Conservation (phyloP, 2,797 vertebrate genomes). For the Adrianichthys oophorus region DNA sequence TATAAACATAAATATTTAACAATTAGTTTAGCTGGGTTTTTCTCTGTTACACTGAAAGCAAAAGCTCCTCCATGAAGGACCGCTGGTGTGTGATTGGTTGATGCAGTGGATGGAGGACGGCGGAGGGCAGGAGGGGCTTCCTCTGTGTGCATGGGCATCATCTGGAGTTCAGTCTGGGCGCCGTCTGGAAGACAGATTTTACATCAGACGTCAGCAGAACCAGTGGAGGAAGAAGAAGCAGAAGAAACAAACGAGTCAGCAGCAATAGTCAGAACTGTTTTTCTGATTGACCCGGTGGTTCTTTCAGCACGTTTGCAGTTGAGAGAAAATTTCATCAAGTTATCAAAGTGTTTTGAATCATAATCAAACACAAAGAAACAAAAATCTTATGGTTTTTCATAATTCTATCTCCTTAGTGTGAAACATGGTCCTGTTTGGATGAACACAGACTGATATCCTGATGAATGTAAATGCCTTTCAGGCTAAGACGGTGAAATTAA, state of each 20-base stretch:
- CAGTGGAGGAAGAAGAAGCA: background rate
- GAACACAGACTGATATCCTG: too few relatives aligned
- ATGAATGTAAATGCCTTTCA: too few relatives aligned
- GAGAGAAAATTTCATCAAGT: too few relatives aligned
- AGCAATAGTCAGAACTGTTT: too few relatives aligned
- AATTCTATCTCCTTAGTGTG: too few relatives aligned
- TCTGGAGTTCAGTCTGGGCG: slow-evolving; percentile 97
- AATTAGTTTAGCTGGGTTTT: slow-evolving; percentile 72
- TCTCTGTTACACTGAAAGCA: slow-evolving; percentile 73
- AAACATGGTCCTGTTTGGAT: too few relatives aligned
- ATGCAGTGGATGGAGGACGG: slow-evolving; percentile 59
- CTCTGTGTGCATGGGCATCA: slow-evolving; percentile 76
- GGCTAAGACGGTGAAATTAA: too few relatives aligned
- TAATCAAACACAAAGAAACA: background rate
- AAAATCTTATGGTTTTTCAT: background rate
- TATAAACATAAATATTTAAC: slow-evolving; percentile 80
- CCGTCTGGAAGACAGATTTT: slow-evolving; percentile 79
- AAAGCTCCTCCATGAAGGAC: slow-evolving; percentile 80
- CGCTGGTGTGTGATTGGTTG: slow-evolving; percentile 73
- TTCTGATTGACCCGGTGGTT: too few relatives aligned
- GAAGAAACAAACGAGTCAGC: too few relatives aligned
- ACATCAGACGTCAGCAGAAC: background rate
- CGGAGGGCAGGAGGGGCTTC: slow-evolving; percentile 28
- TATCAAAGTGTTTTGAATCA: too few relatives aligned
- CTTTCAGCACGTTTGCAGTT: too few relatives aligned